Base-by-base conservation (phyloP, 2,113 vertebrate species). In the Parus major region DNA sequence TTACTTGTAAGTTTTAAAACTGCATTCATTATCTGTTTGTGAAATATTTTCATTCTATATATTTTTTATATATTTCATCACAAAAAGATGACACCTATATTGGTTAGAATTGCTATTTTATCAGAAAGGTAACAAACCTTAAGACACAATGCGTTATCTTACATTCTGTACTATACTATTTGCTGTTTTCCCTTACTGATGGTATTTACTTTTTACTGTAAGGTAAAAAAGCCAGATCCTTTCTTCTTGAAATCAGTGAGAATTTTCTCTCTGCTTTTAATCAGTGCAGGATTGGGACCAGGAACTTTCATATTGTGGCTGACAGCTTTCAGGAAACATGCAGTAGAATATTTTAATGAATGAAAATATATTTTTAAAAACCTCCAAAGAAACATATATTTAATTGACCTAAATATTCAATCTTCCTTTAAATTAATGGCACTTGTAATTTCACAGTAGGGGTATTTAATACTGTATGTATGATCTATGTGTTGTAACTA, bases 1-100 rank as follows among this genome's bases (percentile, higher is more conserved):
- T 96, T 84, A 70, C 69, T 94, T 92, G 25, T 90, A 87, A 77
- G 79, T 84, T 75, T 92, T 71, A 36, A 93, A 84, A 60, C 36
- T 86, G 76, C 27, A 50, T 86, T 93, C 9, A 55, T 96, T 96
- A 95, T 64, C 57, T 96, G 50, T 50, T 88, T 65, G 68, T 65
- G 92, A 88, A 66, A 69, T 49, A 44, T 91, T 90, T 87, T 76
- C 15, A n/a, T 57, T 92, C 77, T 59, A 20, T 93, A 60, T 92
- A 50, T 59, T 88, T 87, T 82, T 27, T 3, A 47, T 39, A 7
- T 33, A 69, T 49, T 69, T 83, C 5, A 55, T 33, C 35, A 42
- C 15, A 24, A 47, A 92, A 77, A 59, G 60, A 6, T 23, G 39
- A 86, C 57, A 66, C 53, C 46, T 36, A 18, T 35, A 72, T 19